Evolutionary conservation across 2,888 invertebrate genomes (phyloP).

Genomic region (Caenorhabditis uteleia): DNA sequence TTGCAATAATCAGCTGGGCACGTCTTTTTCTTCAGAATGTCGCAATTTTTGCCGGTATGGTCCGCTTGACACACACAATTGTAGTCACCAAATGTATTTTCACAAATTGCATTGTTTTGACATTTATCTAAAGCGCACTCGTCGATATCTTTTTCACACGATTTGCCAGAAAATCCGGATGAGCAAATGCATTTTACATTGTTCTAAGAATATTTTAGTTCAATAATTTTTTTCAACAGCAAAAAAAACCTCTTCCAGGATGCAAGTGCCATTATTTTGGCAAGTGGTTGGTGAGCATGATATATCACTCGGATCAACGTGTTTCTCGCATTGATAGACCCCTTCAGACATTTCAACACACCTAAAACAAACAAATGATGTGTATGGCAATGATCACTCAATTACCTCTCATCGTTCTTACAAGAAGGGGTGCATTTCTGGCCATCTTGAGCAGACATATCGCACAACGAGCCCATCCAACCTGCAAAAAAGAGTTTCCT

Average conservation of each 20-base stretch:
- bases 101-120: slow-evolving; percentile 94
- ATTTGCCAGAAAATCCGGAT: slow-evolving; percentile 80
- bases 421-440: slow-evolving; percentile 38
- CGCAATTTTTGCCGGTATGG: slow-evolving; percentile 58
- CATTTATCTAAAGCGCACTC: slow-evolving; percentile 83
- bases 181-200: slow-evolving; percentile 88
- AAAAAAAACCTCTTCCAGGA: slow-evolving; percentile 48
- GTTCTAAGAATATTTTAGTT: slow-evolving; percentile 36
- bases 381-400: too few species aligned
- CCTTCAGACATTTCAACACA: too few species aligned
- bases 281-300: too few species aligned
- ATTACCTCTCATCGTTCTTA: slow-evolving; percentile 20
- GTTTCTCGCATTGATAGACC: slow-evolving; percentile 39
- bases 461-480: slow-evolving; percentile 48
- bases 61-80: slow-evolving; percentile 51
- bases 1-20: slow-evolving; percentile 20
- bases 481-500: slow-evolving; percentile 31
- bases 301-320: too few species aligned
- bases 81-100: slow-evolving; percentile 86
- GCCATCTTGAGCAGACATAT: slow-evolving; percentile 23
- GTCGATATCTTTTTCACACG: slow-evolving; percentile 88
- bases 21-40: slow-evolving; percentile 20
- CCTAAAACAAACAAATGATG: slow-evolving; percentile 18
- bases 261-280: slow-evolving; percentile 59
- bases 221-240: not conserved